These are phyloP conservation scores for Standfussiana lucernea DNA, from an alignment of 2,888 invertebrate genomes.

Conservation along the genomic window DNA sequence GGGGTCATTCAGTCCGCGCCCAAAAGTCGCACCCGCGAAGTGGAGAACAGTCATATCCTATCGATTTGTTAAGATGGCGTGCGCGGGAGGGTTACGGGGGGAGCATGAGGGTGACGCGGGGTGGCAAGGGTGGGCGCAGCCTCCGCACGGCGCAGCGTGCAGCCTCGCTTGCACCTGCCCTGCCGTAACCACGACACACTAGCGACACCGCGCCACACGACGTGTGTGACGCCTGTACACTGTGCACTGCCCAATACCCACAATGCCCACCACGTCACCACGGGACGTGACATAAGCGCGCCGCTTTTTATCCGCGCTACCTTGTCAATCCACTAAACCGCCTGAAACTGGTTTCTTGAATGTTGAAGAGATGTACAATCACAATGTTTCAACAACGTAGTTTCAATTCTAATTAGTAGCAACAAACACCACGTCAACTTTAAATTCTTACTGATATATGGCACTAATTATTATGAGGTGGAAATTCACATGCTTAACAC, in stretches of 20 bases:
- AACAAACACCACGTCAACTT: background rate
- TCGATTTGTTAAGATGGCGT: slow-evolving; percentile 91
- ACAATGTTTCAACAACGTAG: background rate
- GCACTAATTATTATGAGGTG: background rate
- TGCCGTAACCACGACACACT: slow-evolving; percentile 83
- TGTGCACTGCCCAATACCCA: slow-evolving; percentile 44
- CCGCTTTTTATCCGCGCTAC: slow-evolving; percentile 23
- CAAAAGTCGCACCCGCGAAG: slow-evolving; percentile 89
- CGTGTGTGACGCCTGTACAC: slow-evolving; percentile 64
- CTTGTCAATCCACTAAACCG: slow-evolving; percentile 53
- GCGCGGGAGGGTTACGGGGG: slow-evolving; percentile 80
- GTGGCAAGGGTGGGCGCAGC: slow-evolving; percentile 83
- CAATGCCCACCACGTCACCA: slow-evolving; percentile 46
- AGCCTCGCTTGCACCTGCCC: slow-evolving; percentile 88
- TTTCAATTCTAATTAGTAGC: slow-evolving; percentile 21
- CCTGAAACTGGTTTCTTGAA: slow-evolving; percentile 51
- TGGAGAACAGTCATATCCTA: slow-evolving; percentile 91
- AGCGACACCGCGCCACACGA: slow-evolving; percentile 76
- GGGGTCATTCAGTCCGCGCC: slow-evolving; percentile 89
- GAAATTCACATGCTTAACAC: slow-evolving; percentile 2
- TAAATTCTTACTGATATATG: slow-evolving; percentile 1
- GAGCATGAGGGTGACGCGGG: slow-evolving; percentile 77
- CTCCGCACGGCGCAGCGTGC: slow-evolving; percentile 88
- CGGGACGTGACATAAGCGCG: slow-evolving; percentile 40
- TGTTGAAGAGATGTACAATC: slow-evolving; percentile 24